phyloP scores from a whole-genome alignment of 2,888 invertebrate species.

The Koerneria pararmatus region DNA sequence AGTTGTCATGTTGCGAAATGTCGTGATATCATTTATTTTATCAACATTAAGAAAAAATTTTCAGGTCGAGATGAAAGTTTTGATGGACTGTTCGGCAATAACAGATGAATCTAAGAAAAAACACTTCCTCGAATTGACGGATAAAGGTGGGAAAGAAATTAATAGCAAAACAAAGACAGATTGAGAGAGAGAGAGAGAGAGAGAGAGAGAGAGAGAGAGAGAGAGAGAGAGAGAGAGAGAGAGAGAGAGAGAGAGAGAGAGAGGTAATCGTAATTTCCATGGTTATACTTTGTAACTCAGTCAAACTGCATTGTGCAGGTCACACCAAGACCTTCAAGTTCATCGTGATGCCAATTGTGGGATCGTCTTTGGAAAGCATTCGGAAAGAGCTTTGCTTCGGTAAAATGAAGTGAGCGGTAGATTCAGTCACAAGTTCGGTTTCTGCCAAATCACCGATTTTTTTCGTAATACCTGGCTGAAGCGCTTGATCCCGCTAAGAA shows the following conservation, averaged over 20 bases:
- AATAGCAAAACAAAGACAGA: no score
- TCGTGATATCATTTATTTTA: constrained; percentile 1
- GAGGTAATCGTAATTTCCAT: no score
- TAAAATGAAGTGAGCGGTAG: constrained; percentile 17
- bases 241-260: no score
- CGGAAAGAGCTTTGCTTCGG: constrained; percentile 10
- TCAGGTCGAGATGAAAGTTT: constrained; percentile 17
- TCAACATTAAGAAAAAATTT: no score
- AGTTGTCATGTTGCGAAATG: neutral
- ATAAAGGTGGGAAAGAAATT: no score
- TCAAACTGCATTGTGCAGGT: constrained; percentile 1
- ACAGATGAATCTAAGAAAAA: constrained; percentile 5
- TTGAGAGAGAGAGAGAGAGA: no score
- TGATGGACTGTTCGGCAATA: neutral
- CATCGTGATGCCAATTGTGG: constrained; percentile 17
- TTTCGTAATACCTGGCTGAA: no score
- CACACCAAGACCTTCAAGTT: constrained; percentile 15
- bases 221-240: no score
- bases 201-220: no score
- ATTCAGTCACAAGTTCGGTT: no score
- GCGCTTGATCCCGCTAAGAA: no score
- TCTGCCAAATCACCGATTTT: no score
- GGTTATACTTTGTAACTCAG: constrained; percentile 2
- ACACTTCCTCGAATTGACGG: constrained; percentile 17
- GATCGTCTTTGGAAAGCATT: constrained; percentile 10